phyloP scores from a whole-genome alignment of 2,113 vertebrate genomes.

The Hyperoodon ampullatus region DNA sequence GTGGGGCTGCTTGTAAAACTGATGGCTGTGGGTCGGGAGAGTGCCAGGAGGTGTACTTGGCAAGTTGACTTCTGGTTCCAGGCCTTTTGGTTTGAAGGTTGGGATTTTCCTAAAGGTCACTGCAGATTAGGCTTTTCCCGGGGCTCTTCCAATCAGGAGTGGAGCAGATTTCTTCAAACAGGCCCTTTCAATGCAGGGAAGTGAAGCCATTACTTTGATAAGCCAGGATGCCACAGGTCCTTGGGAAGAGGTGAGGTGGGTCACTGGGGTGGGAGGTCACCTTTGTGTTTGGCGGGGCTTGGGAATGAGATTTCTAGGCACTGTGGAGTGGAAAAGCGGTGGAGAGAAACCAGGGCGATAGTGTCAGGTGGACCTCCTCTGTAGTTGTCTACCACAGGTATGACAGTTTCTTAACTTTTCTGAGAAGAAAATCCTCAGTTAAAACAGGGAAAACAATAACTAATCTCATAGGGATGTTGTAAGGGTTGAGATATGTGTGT shows the following conservation, averaged over 20 bases:
- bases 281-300: background rate
- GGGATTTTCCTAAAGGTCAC: slow-evolving; percentile 59
- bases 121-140: slow-evolving; percentile 46
- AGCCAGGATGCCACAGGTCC: background rate
- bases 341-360: background rate
- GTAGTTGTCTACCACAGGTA: background rate
- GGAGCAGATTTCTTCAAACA: slow-evolving; percentile 37
- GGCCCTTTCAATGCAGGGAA: background rate
- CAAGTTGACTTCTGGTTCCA: background rate
- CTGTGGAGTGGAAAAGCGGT: background rate
- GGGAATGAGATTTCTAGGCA: background rate
- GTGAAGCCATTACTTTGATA: slow-evolving; percentile 16
- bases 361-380: background rate
- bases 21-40: background rate
- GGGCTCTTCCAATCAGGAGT: background rate
- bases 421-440: background rate
- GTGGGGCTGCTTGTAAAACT: background rate
- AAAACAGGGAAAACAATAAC: background rate
- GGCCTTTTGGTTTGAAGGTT: slow-evolving; percentile 33
- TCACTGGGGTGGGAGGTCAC: background rate
- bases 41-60: background rate
- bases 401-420: slow-evolving; percentile 8
- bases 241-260: background rate
- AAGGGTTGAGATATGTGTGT: background rate
- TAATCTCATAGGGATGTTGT: background rate